Base-by-base conservation (phyloP, 2,113 vertebrate genomes). In the Tiliqua scincoides region DNA sequence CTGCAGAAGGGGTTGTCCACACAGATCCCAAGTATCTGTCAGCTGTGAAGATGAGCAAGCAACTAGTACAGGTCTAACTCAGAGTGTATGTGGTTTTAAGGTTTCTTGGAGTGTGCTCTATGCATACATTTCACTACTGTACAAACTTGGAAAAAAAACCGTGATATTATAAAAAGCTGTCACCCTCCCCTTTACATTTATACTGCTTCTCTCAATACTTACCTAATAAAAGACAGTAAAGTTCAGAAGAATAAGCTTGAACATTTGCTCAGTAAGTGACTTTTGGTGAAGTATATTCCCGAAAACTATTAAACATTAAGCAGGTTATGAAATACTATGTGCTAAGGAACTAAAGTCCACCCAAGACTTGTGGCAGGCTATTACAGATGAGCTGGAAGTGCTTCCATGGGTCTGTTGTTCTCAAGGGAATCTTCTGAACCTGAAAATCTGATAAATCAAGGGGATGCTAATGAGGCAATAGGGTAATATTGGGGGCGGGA, bases 381-480 rank as follows among this genome's bases (percentile, higher is more conserved):
- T 35, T 71, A 62, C 23, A 17, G 70, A 88, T 83, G 82, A 86
- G 54, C 86, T 72, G 40, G 48, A 23, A 48, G 4, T n/a, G 21
- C 59, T 80, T 62, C 27, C 17, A 37, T 59, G 25, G 20, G 27
- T 35, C 73, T 71, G 85, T 48, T 74, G 30, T 59, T 90, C 35
- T 43, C 59, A 85, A 59, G 14, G 14, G 72, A 89, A 89, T 20
- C 35, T 54, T 62, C 70, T 52, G 32, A 84, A 90, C 89, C 54
- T 37, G n/a, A 70, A 84, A 78, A 70, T 86, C 1, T 89, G 30
- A 83, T 80, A 91, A 93, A 88, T 87, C 73, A 83, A 72, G 54
- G 87, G 21, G 57, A 84, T 85, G 88, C 89, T 91, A 80, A 81
- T 82, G 61, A 74, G 54, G 82, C 61, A 91, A 12, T 0, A 1